Evolutionary conservation across 2,888 invertebrate species (phyloP).

Genomic region (Metopia argyrocephala): DNA sequence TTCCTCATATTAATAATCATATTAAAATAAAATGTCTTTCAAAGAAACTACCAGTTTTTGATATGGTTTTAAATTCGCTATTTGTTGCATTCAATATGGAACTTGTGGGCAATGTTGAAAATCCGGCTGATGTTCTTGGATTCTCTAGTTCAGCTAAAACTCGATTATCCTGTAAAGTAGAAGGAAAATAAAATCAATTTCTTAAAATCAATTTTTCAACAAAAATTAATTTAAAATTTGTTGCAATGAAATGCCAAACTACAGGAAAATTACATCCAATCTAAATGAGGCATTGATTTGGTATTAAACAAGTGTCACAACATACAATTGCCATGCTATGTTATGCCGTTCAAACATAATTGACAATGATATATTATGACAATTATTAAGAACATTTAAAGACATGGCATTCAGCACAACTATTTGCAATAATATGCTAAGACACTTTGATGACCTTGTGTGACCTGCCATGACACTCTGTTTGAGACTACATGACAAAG

Average conservation of each 20-base stretch:
- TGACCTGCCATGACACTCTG: no score
- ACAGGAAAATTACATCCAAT: neutral
- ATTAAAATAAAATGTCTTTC: neutral
- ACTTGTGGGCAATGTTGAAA: constrained; percentile 75
- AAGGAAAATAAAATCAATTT: neutral
- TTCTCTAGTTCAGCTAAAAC: constrained; percentile 94
- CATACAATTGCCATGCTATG: no score
- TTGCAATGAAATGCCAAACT: neutral
- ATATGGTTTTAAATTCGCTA: constrained; percentile 77
- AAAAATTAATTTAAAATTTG: neutral
- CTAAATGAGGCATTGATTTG: no score
- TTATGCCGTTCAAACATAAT: no score
- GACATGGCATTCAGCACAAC: no score
- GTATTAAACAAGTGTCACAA: no score
- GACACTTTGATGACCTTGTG: no score
- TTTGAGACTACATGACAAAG: no score
- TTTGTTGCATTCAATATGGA: constrained; percentile 74
- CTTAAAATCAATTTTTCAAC: neutral
- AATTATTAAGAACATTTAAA: no score
- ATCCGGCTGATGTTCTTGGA: constrained; percentile 80
- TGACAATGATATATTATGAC: no score
- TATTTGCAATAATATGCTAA: no score
- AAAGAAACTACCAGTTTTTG: constrained; percentile 74
- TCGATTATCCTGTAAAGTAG: constrained; percentile 82
- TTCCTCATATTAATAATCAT: neutral